These are phyloP conservation scores for Drosophila persimilis DNA, from an alignment of 1,140 invertebrate species.

Conservation along the genomic window DNA sequence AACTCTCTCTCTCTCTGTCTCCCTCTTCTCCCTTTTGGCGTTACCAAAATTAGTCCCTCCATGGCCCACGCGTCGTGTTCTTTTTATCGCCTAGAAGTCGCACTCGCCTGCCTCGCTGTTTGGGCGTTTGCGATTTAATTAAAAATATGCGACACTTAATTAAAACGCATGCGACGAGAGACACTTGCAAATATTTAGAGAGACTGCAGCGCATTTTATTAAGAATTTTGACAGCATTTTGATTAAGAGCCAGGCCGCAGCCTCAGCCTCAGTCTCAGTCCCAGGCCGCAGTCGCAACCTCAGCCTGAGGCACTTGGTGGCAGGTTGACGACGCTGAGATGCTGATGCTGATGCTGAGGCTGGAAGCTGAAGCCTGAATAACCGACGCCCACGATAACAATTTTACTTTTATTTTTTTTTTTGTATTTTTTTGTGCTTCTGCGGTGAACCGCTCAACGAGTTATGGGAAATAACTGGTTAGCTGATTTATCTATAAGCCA, in stretches of 20 bases:
- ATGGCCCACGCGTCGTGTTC: slow-evolving; percentile 44
- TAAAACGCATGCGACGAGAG: slow-evolving; percentile 69
- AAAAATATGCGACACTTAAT: slow-evolving; percentile 76
- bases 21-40: slow-evolving; percentile 36
- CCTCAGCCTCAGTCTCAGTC: not conserved
- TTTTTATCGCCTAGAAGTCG: slow-evolving; percentile 52
- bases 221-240: slow-evolving; percentile 77
- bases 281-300: not conserved
- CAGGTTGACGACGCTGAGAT: slow-evolving; percentile 21
- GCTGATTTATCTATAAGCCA: slow-evolving; percentile 38
- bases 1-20: slow-evolving; percentile 27
- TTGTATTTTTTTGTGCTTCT: no score
- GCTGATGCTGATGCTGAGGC: no score
- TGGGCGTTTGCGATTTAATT: slow-evolving; percentile 71
- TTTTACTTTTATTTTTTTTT: not conserved
- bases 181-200: slow-evolving; percentile 50
- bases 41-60: slow-evolving; percentile 16
- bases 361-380: no score
- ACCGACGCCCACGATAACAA: slow-evolving; percentile 37
- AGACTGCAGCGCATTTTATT: slow-evolving; percentile 59
- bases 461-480: slow-evolving; percentile 60
- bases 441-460: slow-evolving; percentile 7
- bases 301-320: slow-evolving; percentile 24
- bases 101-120: slow-evolving; percentile 20
- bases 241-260: slow-evolving; percentile 61